These are phyloP conservation scores for Drosophila subobscura DNA, from an alignment of 1,140 invertebrate genomes.

Conservation along the genomic window DNA sequence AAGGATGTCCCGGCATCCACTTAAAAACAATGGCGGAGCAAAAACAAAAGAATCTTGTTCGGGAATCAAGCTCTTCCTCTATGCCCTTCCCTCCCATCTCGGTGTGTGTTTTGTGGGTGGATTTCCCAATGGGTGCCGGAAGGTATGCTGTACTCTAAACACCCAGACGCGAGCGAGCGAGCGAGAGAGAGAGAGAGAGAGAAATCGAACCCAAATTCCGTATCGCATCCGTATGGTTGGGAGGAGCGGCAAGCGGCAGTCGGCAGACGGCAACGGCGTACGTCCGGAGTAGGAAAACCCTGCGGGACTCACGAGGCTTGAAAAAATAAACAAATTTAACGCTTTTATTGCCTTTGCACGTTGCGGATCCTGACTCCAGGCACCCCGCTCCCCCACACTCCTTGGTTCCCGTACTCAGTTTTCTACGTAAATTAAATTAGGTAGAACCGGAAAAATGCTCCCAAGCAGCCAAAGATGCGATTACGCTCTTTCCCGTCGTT, in stretches of 20 bases:
- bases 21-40: constrained; percentile 75
- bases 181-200: constrained; percentile 24
- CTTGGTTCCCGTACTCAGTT: constrained; percentile 1
- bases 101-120: constrained; percentile 27
- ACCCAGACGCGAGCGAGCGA: constrained; percentile 12
- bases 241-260: too few species aligned
- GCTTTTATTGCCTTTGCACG: constrained; percentile 78
- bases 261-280: too few species aligned
- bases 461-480: constrained; percentile 60
- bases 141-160: constrained; percentile 66
- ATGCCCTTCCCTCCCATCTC: neutral
- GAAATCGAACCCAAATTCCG: constrained; percentile 59
- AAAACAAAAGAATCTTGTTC: constrained; percentile 59
- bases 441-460: constrained; percentile 71
- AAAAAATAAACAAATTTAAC: constrained; percentile 82
- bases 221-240: neutral
- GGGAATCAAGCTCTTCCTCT: neutral
- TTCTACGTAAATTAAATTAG: constrained; percentile 81
- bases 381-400: neutral
- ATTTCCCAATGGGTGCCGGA: constrained; percentile 51
- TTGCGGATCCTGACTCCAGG: constrained; percentile 40
- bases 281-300: neutral
- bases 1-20: constrained; percentile 70
- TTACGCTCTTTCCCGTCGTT: constrained; percentile 66
- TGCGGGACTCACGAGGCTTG: constrained; percentile 32